Conservation (phyloP, 2,797 vertebrate species). For the Halcyon leucocephala region DNA sequence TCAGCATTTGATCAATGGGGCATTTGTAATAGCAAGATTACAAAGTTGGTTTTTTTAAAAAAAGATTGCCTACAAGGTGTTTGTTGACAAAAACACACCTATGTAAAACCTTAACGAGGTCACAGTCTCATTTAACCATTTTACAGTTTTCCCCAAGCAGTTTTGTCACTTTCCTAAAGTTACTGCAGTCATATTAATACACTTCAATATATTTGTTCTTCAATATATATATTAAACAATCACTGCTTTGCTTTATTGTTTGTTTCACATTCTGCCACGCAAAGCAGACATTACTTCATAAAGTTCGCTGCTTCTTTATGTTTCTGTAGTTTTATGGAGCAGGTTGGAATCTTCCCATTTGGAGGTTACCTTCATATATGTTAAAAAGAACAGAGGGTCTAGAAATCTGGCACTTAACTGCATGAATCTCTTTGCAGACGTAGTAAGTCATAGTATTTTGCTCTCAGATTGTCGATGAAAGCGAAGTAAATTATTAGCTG, state of each 20-base stretch:
- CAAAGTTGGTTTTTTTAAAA: not conserved
- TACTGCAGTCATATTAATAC: not conserved
- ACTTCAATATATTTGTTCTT: conserved; percentile 18
- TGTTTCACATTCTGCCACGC: conserved; percentile 17
- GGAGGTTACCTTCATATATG: not conserved
- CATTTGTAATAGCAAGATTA: conserved; percentile 46
- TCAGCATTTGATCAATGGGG: conserved; percentile 30
- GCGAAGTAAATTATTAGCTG: not conserved
- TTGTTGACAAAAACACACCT: conserved; percentile 34
- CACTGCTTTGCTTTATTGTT: conserved; percentile 57
- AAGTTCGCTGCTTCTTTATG: conserved; percentile 41
- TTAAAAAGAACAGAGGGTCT: not conserved
- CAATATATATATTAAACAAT: conserved; percentile 14
- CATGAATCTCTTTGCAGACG: not conserved
- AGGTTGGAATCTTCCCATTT: not conserved
- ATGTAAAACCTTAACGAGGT: conserved; percentile 47
- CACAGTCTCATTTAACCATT: conserved; percentile 10
- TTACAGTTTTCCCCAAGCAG: conserved; percentile 40
- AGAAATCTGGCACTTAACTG: not conserved
- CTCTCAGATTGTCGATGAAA: not conserved
- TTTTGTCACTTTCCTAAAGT: not conserved
- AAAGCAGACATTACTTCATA: conserved; percentile 60
- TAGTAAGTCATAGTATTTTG: not conserved
- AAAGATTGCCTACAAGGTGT: not conserved
- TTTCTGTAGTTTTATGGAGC: not conserved